Base-by-base conservation (phyloP, 2,797 vertebrate species). In the Phoxinus dragarum region DNA sequence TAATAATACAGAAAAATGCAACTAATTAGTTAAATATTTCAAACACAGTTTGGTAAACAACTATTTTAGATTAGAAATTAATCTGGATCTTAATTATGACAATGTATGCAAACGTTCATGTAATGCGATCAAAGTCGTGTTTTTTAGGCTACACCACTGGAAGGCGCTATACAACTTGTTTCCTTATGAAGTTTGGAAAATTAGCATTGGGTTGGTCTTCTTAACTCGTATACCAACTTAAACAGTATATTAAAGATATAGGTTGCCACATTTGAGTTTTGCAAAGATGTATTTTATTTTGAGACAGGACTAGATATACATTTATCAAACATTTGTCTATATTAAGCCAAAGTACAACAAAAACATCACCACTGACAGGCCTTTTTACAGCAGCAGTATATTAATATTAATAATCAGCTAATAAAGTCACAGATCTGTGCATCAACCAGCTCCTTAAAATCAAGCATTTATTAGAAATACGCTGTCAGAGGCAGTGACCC, bases 301-400 rank as follows among this genome's bases (percentile, higher is more conserved):
- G 66, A 94, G 92, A 94, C 93, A 93, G 92, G 92, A 93, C 93
- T 94, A 94, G 84, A 94, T 87, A 94, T 92, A 94, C 93, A 94
- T 94, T 93, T 90, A 91, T 93, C 93, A 94, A 93, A 94, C 93
- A 94, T 94, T 92, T 95, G 93, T 93, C 90, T 93, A 94, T 94
- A 93, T 88, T 86, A 92, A 92, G 90, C 91, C 91, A 94, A 91
- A 92, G 87, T 91, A 88, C 93, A 89, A 93, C 90, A 92, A 92
- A 75, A 90, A 92, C 89, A 90, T 88, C 89, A 93, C 92, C 88
- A 91, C 88, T 87, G 91, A 90, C 47, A 49, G 89, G 86, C 90
- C 71, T 82, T 85, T 81, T 76, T 73, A 36, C 83, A 81, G 80
- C 56, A 72, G 87, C 56, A 67, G 88, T 89, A 73, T 87, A 80